Evolutionary conservation across 92 coral and sea anemone genomes (phyloP).

Genomic region (Parazoanthus swiftii): DNA sequence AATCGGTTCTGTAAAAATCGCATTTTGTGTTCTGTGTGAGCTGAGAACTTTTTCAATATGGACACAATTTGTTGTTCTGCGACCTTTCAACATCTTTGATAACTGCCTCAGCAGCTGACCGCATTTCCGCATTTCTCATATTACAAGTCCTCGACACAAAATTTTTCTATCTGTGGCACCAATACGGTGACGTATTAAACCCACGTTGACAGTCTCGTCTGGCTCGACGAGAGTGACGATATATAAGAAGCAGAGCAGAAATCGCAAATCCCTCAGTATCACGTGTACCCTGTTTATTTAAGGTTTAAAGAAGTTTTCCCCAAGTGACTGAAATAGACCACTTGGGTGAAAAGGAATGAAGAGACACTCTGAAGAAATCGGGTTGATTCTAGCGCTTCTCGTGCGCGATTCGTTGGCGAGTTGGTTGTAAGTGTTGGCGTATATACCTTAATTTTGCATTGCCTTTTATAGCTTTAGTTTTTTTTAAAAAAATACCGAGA

Average conservation of each 20-base stretch:
- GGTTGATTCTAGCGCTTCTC: not conserved
- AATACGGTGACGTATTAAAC: not conserved
- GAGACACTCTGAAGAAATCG: not conserved
- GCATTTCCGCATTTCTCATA: too few species aligned
- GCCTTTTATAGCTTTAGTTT: not conserved
- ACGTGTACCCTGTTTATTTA: conserved; percentile 58
- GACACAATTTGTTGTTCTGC: too few species aligned
- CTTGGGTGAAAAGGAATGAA: conserved; percentile 32
- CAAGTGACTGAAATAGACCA: not conserved
- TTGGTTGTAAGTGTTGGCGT: conserved; percentile 37
- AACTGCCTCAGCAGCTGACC: too few species aligned
- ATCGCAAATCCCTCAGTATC: conserved; percentile 45
- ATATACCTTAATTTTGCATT: not conserved
- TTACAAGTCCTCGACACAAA: too few species aligned
- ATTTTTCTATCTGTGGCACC: not conserved
- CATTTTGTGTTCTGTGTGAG: too few species aligned
- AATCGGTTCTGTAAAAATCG: too few species aligned
- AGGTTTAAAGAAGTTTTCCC: conserved; percentile 52
- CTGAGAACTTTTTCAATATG: too few species aligned
- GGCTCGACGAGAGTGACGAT: conserved; percentile 25
- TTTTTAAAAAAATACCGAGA: not conserved
- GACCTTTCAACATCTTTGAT: too few species aligned
- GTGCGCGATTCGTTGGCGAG: conserved; percentile 32
- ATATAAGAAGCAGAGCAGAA: conserved; percentile 46
- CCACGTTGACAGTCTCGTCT: conserved; percentile 20